These are phyloP conservation scores for Pogona vitticeps DNA, from an alignment of 2,113 vertebrate species.

Conservation along the genomic window DNA sequence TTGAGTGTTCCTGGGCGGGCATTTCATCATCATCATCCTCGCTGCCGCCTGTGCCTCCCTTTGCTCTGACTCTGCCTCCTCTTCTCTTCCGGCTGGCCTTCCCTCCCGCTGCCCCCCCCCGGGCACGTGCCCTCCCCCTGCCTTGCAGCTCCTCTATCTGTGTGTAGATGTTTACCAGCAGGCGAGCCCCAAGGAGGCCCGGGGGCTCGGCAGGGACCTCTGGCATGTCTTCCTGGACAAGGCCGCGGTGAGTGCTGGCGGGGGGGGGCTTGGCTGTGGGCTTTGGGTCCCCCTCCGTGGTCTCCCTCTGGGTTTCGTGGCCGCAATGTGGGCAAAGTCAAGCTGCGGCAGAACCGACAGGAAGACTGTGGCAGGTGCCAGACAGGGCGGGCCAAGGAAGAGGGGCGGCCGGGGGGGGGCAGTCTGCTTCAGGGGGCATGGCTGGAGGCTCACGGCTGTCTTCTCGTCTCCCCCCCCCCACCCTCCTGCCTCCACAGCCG, in stretches of 20 bases:
- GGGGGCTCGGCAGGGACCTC: slow-evolving; percentile 84
- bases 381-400: not conserved
- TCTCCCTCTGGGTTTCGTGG: too few species aligned
- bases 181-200: slow-evolving; percentile 83
- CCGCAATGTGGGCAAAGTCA: too few species aligned
- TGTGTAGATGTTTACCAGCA: slow-evolving; percentile 89
- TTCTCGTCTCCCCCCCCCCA: not conserved
- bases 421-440: accelerated
- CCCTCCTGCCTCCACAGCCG: slow-evolving; percentile 81
- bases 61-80: not conserved
- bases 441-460: not conserved
- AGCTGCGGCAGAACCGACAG: too few species aligned
- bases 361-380: not conserved
- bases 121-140: not conserved
- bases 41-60: not conserved
- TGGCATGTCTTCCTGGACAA: slow-evolving; percentile 90
- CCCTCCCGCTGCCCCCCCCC: too few species aligned
- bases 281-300: too few species aligned
- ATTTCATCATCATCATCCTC: not conserved
- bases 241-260: slow-evolving; percentile 79
- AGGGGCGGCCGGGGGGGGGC: too few species aligned
- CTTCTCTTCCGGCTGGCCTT: not conserved
- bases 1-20: not conserved
- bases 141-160: slow-evolving; percentile 87
- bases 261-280: too few species aligned